Conservation (phyloP, 2,888 invertebrate genomes). For the Morinoia aosen region DNA sequence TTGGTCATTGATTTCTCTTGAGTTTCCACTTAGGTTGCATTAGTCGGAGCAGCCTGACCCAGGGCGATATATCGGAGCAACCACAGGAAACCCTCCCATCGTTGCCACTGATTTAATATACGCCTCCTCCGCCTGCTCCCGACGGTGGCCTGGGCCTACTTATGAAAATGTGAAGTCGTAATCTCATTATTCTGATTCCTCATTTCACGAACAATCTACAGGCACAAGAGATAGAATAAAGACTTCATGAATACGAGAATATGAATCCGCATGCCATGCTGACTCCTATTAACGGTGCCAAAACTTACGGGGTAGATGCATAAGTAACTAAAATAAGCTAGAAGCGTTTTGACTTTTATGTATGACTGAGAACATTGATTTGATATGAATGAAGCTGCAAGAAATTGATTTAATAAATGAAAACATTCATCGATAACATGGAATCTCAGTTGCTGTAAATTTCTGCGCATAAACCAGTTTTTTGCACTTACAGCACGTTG, state of each 20-base stretch:
- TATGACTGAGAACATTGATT: too few species aligned
- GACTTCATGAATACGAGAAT: neutral
- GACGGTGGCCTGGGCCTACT: neutral
- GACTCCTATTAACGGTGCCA: neutral
- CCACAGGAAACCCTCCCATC: constrained; percentile 10
- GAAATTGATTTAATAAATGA: too few species aligned
- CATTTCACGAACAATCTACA: neutral
- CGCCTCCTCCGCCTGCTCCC: neutral
- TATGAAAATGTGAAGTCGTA: neutral
- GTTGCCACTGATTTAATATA: neutral
- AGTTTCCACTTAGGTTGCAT: neutral
- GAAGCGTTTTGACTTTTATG: too few species aligned
- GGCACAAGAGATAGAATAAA: neutral
- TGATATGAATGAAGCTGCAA: too few species aligned
- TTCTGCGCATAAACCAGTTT: too few species aligned
- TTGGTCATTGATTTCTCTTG: neutral
- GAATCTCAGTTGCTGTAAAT: too few species aligned
- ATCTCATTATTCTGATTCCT: neutral
- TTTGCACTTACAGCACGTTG: too few species aligned
- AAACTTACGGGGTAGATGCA: too few species aligned
- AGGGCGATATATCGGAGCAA: neutral
- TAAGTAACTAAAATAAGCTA: too few species aligned
- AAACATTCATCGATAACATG: too few species aligned
- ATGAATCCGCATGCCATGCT: neutral
- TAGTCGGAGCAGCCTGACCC: neutral